A percentile compares a stretch with the other conserved stretches of the same genome.
phyloP scores from a whole-genome alignment of 1,140 invertebrate genomes.

The Melitaea cinxia region DNA sequence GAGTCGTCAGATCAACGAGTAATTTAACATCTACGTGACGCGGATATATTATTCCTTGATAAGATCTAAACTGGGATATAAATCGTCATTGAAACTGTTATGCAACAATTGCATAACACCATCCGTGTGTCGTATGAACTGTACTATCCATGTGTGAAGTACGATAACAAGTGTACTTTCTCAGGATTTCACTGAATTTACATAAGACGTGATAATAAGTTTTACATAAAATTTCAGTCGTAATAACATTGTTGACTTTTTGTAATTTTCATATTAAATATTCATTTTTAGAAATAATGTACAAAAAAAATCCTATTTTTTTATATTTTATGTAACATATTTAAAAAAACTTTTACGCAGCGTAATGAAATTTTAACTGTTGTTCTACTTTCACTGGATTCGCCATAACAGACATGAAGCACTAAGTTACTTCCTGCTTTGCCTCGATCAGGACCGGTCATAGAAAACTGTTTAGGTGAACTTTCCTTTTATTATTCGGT shows the following conservation, averaged over 20 bases:
- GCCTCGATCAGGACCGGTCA: slow-evolving; percentile 20
- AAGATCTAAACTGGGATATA: slow-evolving; percentile 18
- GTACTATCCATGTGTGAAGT: slow-evolving; percentile 44
- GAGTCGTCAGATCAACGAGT: not conserved
- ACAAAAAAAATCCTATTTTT: not conserved
- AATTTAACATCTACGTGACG: not conserved
- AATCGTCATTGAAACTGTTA: slow-evolving; percentile 17
- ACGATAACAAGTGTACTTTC: slow-evolving; percentile 63
- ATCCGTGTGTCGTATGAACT: slow-evolving; percentile 10
- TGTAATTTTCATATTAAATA: too few species aligned
- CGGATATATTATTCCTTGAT: not conserved
- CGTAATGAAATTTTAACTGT: slow-evolving; percentile 19
- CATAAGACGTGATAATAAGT: slow-evolving; percentile 10
- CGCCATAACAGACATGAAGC: slow-evolving; percentile 16
- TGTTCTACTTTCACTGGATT: slow-evolving; percentile 26
- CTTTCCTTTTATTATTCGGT: slow-evolving; percentile 55
- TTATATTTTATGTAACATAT: not conserved
- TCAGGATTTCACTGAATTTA: slow-evolving; percentile 28
- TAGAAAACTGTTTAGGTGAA: slow-evolving; percentile 31
- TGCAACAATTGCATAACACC: slow-evolving; percentile 18
- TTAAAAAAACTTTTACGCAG: not conserved
- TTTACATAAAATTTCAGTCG: slow-evolving; percentile 2
- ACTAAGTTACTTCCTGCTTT: slow-evolving; percentile 30
- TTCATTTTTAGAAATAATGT: too few species aligned
- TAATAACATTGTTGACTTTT: too few species aligned